Evolutionary conservation across 2,113 vertebrate species (phyloP).

Genomic region (Podarcis muralis): DNA sequence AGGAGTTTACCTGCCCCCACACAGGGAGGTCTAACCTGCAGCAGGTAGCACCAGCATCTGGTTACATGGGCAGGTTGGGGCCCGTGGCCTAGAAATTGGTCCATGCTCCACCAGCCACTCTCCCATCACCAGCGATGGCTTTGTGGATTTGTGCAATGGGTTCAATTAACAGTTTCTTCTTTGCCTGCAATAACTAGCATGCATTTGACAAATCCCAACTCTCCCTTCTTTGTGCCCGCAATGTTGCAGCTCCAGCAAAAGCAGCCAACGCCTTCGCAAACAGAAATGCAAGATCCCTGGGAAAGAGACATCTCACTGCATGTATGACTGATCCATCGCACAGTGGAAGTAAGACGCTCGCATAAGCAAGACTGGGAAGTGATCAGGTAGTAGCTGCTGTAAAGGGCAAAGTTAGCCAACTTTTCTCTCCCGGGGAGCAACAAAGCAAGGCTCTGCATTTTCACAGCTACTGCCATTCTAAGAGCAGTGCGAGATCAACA

Average conservation of each 20-base stretch:
- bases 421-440: too few relatives aligned
- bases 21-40: not conserved
- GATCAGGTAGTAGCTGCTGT: not conserved
- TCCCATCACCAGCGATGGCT: not conserved
- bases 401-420: not conserved
- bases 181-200: not conserved
- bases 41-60: not conserved
- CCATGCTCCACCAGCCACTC: not conserved
- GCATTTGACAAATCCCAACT: not conserved
- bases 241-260: not conserved
- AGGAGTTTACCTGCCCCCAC: not conserved
- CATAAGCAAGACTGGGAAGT: not conserved
- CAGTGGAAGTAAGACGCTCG: not conserved
- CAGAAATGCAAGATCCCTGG: not conserved
- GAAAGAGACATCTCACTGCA: not conserved
- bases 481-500: too few relatives aligned
- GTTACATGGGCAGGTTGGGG: not conserved
- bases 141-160: not conserved
- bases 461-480: not conserved
- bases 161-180: not conserved
- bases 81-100: not conserved
- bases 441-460: not conserved
- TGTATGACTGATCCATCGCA: not conserved
- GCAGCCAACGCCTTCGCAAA: not conserved
- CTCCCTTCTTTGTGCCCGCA: not conserved